Base-by-base conservation (phyloP, 35 echinoderm and acorn worm genomes). In the Stichopus chloronotus region DNA sequence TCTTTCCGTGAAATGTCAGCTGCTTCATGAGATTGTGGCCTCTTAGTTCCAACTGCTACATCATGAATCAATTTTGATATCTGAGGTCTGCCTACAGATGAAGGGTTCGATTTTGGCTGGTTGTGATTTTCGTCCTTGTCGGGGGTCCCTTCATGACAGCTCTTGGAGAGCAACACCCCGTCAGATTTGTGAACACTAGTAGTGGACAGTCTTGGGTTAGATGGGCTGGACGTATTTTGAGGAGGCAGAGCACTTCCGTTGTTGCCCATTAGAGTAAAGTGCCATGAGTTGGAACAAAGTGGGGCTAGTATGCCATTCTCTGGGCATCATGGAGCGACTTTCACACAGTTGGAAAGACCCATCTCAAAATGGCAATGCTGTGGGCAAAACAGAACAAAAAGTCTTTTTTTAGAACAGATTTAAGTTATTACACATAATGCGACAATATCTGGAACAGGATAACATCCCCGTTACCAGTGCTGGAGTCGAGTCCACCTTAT, bases 51-150 rank as follows among this genome's bases (percentile, higher is more conserved):
- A 54, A 30, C 52, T 17, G 52, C 87, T 63, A 63, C 60, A 89
- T 71, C 21, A 52, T 59, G 59, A 55, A 16, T 7, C 52, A 61
- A 71, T 43, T 5, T 58, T n/a, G 9, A 14, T 85, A 58, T 8
- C 6, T 58, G 30, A 58, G 82, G 19, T n/a, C n/a, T 8, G n/a
- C 7, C 69, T 83, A 57, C 13, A 13, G 60, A 43, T 89, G 60
- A 72, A 17, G 4, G 22, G n/a, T 9, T 43, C 57, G 58, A 58
- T 17, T 89, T 30, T 72, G 14, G 24, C 20, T 63, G n/a, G 16
- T 89, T 89, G 21, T 30, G 71, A 89, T 89, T 89, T 54, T 63
- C 87, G 52, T 89, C 87, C 65, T 61, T 89, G 60, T 43, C 71
- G 25, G 10, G 12, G 52, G 13, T 54, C 24, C 56, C 82, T 85